Evolutionary conservation across 2,888 invertebrate genomes (phyloP), one percentile per base, ranked within the genome.

Genomic region (Drosophila barbarae): DNA sequence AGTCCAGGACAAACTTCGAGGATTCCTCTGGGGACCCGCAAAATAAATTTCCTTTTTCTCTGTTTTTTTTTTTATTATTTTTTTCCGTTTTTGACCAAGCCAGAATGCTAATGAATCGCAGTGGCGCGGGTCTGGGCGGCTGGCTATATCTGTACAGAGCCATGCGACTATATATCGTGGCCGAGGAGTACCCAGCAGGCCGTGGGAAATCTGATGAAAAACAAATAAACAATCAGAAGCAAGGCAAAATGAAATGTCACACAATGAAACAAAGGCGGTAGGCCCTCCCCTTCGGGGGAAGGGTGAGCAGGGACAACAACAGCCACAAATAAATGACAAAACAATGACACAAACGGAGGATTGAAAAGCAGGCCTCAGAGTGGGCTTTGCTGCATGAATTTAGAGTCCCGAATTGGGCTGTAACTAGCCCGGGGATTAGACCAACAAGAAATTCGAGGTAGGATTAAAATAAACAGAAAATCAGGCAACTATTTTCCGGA

Each of bases 31-130:
- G 30, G 42, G 49, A n/a, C 60, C 65, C 41, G 21, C 32, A 36
- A 65, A 36, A 47, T 56, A 64, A 54, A 67, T 65, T 47, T 35
- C 34, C 21, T 10, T 53, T 35, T 61, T 9, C 12, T 15, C 6
- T 28, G 10, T 66, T 51, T 41, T 18, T 21, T 3, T 23, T 23
- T 23, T 0, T 0, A 3, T 21, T 21, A 3, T 23, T 28, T 35
- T 52, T 58, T 44, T 51, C 38, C 34, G 69, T 74, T 75, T 71
- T 68, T 71, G 74, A 73, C 61, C 67, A 74, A 75, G 72, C 76
- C 74, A 72, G 80, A 85, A 86, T 85, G 76, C 73, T 83, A 85
- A 83, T 84, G 83, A 81, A 80, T 74, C 70, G 56, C 30, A 23
- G 57, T 32, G 18, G 46, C 15, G 38, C 10, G n/a, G 36, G 21